A percentile compares a stretch with the other conserved stretches of the same genome.
Evolutionary conservation across 2,113 vertebrate genomes (phyloP).

Genomic region (Dromaius novaehollandiae): DNA sequence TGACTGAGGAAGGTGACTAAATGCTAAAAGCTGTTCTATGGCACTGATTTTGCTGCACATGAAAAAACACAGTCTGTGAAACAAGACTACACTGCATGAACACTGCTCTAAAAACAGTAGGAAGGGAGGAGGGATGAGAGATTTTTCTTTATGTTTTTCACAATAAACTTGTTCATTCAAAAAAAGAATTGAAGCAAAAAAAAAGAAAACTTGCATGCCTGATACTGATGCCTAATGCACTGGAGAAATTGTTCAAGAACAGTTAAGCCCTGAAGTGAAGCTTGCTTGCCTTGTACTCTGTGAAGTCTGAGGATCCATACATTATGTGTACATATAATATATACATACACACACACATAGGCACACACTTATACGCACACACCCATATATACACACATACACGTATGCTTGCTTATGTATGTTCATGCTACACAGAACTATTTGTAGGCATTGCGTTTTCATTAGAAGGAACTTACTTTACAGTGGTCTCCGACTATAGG

Average conservation of each 20-base stretch:
- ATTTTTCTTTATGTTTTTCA: not conserved
- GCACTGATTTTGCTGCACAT: constrained; percentile 18
- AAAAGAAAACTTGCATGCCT: not conserved
- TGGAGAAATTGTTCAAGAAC: constrained; percentile 53
- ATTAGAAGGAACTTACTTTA: not conserved
- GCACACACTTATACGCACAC: not conserved
- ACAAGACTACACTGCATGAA: constrained; percentile 32
- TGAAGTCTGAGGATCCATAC: not conserved
- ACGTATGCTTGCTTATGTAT: not conserved
- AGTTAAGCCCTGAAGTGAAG: not conserved
- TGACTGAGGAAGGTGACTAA: constrained; percentile 41
- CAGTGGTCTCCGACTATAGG: not conserved
- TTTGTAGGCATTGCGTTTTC: not conserved
- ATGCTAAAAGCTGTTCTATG: not conserved
- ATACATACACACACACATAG: not conserved
- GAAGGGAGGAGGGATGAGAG: not conserved
- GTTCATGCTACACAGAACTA: not conserved
- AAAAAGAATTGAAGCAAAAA: constrained; percentile 23
- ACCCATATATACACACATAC: fast-evolving
- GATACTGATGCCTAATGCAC: constrained; percentile 41
- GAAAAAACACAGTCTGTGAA: not conserved
- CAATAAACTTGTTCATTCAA: constrained; percentile 17
- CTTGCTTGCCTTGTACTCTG: not conserved
- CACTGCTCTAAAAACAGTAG: not conserved
- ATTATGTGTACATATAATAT: not conserved